Evolutionary conservation across 2,888 invertebrate species (phyloP).

Genomic region (Caenorhabditis sp.): DNA sequence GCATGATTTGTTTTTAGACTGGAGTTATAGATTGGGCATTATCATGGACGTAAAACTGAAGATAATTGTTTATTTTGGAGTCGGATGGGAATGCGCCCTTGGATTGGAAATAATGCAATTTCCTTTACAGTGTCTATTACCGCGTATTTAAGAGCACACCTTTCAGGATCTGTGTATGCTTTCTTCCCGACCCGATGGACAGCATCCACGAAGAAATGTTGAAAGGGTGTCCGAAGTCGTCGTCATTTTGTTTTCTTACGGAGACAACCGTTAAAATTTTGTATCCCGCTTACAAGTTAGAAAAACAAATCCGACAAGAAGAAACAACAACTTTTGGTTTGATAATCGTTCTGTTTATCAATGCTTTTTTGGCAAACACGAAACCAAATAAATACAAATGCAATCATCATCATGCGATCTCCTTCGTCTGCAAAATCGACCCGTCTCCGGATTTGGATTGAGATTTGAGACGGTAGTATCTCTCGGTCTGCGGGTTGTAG

Average conservation of each 20-base stretch:
- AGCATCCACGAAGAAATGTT: neutral
- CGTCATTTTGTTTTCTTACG: neutral
- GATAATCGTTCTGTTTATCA: conserved; percentile 85
- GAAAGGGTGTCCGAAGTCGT: neutral
- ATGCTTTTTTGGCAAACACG: neutral
- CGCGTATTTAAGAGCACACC: too few species aligned
- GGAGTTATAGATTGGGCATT: too few species aligned
- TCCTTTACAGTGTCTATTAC: too few species aligned
- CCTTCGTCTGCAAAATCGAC: conserved; percentile 17
- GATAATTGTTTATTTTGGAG: too few species aligned
- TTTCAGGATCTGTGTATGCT: neutral
- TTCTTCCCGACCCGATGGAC: neutral
- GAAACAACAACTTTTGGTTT: neutral
- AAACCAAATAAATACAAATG: conserved; percentile 2
- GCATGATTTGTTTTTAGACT: too few species aligned
- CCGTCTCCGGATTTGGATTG: conserved; percentile 59
- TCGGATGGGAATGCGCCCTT: too few species aligned
- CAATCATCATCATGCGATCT: conserved; percentile 19
- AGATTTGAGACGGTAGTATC: conserved; percentile 68
- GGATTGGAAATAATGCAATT: too few species aligned
- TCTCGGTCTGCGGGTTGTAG: conserved; percentile 68
- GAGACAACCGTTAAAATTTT: neutral
- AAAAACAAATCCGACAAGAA: neutral
- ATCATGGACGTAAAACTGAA: too few species aligned
- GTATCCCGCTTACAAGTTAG: neutral